Evolutionary conservation across 2,113 vertebrate genomes (phyloP).

Genomic region (Pelecanoides urinatrix): DNA sequence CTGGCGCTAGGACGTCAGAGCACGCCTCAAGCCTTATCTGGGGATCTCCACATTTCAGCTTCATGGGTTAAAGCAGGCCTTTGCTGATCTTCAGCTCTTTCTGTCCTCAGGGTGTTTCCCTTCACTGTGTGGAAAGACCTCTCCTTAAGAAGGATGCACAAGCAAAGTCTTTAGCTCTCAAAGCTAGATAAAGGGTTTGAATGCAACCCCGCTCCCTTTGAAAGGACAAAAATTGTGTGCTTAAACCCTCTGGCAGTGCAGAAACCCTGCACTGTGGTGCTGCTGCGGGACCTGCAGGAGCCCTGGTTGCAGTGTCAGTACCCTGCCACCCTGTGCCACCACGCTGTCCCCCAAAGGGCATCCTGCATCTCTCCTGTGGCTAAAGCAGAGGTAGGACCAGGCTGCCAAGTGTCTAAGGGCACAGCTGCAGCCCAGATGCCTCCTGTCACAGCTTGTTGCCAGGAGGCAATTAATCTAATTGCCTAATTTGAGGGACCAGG

Average conservation of each 20-base stretch:
- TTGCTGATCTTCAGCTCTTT: not conserved
- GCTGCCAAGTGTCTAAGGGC: not conserved
- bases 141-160: not conserved
- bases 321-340: not conserved
- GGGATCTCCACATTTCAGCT: not conserved
- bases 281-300: not conserved
- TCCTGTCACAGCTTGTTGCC: not conserved
- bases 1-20: not conserved
- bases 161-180: not conserved
- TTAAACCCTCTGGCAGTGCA: not conserved
- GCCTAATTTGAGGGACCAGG: not conserved
- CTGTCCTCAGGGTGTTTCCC: not conserved
- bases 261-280: not conserved
- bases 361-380: not conserved
- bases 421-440: not conserved
- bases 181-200: rapidly evolving
- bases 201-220: not conserved
- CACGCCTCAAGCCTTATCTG: rapidly evolving
- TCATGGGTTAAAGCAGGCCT: not conserved
- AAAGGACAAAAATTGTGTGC: not conserved
- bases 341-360: not conserved
- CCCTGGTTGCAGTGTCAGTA: not conserved
- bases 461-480: not conserved
- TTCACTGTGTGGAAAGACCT: not conserved
- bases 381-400: not conserved